These are phyloP conservation scores for Numenius arquata DNA, from an alignment of 2,113 vertebrate genomes.

Conservation along the genomic window DNA sequence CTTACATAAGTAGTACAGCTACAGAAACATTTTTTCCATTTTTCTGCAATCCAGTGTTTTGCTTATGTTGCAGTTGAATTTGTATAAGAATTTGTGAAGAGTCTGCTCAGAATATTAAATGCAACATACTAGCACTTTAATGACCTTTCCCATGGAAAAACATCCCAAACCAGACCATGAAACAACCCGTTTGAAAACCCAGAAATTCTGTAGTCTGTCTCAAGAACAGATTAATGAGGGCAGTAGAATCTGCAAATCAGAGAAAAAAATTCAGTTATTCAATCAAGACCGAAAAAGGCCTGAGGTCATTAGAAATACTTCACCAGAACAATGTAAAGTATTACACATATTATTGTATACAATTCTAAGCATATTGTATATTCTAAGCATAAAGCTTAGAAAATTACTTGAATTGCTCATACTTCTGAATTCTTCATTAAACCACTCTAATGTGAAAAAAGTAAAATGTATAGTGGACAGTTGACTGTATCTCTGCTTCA, in stretches of 20 bases:
- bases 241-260: neutral
- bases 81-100: neutral
- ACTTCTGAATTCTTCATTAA: neutral
- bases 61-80: neutral
- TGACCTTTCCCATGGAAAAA: neutral
- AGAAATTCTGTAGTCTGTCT: neutral
- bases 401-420: neutral
- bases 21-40: neutral
- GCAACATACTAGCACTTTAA: neutral
- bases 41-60: neutral
- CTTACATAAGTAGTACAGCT: neutral
- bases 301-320: neutral
- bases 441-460: neutral
- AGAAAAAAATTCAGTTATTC: neutral
- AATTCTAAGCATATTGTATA: too few relatives aligned
- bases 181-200: neutral
- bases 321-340: neutral
- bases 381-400: neutral
- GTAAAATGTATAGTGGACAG: neutral
- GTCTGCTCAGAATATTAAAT: neutral
- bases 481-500: neutral
- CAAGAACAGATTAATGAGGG: neutral
- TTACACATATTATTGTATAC: neutral
- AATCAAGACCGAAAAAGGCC: neutral
- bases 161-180: fast-evolving